These are phyloP conservation scores for Rhinophrynus dorsalis DNA, from an alignment of 2,797 vertebrate genomes.

Conservation along the genomic window DNA sequence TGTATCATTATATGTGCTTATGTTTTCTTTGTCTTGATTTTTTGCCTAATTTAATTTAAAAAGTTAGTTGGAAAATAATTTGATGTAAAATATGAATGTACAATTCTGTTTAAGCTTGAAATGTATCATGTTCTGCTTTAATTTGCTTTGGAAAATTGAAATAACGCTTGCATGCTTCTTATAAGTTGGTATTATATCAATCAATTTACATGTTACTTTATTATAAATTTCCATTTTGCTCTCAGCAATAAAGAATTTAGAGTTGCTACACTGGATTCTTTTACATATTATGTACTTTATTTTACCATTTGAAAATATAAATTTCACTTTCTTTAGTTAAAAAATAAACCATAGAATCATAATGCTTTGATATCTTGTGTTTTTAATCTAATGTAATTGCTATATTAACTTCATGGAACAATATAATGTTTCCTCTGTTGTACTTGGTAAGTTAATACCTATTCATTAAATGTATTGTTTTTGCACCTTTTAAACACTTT, in stretches of 20 bases:
- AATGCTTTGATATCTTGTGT: too few relatives aligned
- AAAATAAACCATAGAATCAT: too few relatives aligned
- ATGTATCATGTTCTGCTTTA: background rate
- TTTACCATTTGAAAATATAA: background rate
- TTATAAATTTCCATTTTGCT: background rate
- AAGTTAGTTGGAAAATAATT: background rate
- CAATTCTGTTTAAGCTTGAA: background rate
- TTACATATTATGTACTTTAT: background rate
- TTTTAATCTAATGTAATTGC: too few relatives aligned
- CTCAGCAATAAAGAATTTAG: background rate
- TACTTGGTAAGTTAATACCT: too few relatives aligned
- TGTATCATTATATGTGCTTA: constrained; percentile 7
- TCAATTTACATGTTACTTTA: background rate
- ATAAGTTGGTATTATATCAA: background rate
- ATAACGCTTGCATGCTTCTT: constrained; percentile 16
- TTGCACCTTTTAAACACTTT: too few relatives aligned
- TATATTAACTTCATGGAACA: too few relatives aligned
- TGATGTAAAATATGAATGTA: background rate
- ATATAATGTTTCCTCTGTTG: too few relatives aligned
- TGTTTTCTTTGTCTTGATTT: background rate
- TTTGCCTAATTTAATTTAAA: background rate
- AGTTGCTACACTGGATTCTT: background rate
- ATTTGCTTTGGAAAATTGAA: background rate
- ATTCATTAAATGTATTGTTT: too few relatives aligned
- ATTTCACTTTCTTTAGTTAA: background rate